Conservation (phyloP, 1,140 invertebrate species). For the Apis mellifera region DNA sequence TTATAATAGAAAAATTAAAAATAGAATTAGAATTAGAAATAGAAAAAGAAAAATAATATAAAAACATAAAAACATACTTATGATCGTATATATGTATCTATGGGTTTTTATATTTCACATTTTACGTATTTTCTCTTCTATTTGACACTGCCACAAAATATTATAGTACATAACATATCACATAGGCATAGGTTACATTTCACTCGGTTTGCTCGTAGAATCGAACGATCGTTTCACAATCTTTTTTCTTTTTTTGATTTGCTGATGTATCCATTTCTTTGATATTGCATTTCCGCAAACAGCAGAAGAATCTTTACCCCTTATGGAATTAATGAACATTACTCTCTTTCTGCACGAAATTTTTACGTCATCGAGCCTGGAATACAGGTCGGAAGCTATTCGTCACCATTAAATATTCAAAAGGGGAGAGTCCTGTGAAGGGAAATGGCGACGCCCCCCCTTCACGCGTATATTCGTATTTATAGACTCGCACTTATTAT, state of each 20-base stretch:
- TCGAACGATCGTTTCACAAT: conserved; percentile 5
- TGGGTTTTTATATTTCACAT: neutral
- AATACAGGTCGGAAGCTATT: conserved; percentile 49
- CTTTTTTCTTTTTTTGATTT: neutral
- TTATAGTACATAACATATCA: neutral
- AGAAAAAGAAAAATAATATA: too few relatives aligned
- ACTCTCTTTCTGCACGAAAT: conserved; percentile 18
- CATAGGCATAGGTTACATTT: neutral
- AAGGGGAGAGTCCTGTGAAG: conserved; percentile 35
- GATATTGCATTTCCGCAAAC: neutral
- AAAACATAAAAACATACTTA: too few relatives aligned
- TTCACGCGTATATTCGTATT: conserved; percentile 45
- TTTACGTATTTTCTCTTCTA: too few relatives aligned
- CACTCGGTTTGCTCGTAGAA: conserved; percentile 2
- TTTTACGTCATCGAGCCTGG: conserved; percentile 28
- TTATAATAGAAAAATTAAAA: too few relatives aligned
- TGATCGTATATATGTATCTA: neutral
- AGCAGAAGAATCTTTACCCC: neutral
- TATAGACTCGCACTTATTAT: conserved; percentile 51
- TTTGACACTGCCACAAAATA: neutral
- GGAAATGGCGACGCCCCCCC: conserved; percentile 14
- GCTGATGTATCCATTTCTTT: neutral
- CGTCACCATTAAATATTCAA: conserved; percentile 54
- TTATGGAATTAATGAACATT: neutral
- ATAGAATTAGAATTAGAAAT: too few relatives aligned